Base-by-base conservation (phyloP, 2,888 invertebrate species). In the Nomada ferruginata region DNA sequence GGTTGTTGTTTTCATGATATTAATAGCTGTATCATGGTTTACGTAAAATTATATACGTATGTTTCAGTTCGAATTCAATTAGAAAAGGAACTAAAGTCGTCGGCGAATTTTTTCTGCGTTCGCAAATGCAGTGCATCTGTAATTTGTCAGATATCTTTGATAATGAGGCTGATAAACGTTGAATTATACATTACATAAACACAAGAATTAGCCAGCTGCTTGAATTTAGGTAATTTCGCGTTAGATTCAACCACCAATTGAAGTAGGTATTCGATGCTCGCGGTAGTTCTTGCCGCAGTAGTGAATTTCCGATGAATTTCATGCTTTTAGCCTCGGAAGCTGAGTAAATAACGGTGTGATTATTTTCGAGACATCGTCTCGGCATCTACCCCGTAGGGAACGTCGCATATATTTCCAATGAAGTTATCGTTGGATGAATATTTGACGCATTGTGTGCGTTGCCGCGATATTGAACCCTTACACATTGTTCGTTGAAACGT, bases 351-450 rank as follows among this genome's bases (percentile, higher is more conserved):
- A 36, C 36, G 52, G 36, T 13, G 26, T 52, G 52, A 20, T 53
- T 71, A 61, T 61, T 20, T 15, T 18, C 26, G 26, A 42, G 18
- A 13, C 68, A 42, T 53, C 26, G 36, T 20, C 36, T 4, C 57
- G 50, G 55, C 55, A 47, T 57, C 9, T 18, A 11, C 26, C 26
- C 29, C 26, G 29, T 1, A 2, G 20, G 57, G 61, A 55, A 52
- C 20, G 15, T 5, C 20, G 50, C 55, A 29, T 44, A 78, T 69
- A 29, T 84, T 60, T 59, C 44, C 70, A 72, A 73, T 81, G 29
- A 57, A 76, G 72, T 78, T 81, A 81, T 59, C 72, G 66, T 18
- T 4, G 13, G 44, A 50, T 26, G 63, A 76, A 79, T 84, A 76
- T 59, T 71, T 64, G 61, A 44, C 20, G 26, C n/a, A n/a, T 13